These are phyloP conservation scores for Eumacrocentrus americanus DNA, from an alignment of 2,888 invertebrate species.

Conservation along the genomic window DNA sequence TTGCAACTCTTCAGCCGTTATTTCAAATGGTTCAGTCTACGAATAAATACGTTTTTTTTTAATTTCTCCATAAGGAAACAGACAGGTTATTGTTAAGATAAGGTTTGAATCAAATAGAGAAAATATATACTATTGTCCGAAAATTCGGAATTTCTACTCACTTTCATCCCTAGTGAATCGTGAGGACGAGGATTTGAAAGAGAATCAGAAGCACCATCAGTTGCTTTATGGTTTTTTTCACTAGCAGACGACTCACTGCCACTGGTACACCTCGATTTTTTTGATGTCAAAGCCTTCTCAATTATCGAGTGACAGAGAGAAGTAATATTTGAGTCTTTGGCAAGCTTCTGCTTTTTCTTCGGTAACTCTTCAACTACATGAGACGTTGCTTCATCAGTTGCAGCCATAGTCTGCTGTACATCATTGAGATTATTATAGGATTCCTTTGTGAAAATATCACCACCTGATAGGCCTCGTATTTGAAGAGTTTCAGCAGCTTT, in stretches of 20 bases:
- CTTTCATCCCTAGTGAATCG: slow-evolving; percentile 55
- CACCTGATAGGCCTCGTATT: slow-evolving; percentile 73
- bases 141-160: slow-evolving; percentile 31
- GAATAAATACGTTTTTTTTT: too few species aligned
- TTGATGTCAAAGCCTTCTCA: slow-evolving; percentile 50
- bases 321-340: slow-evolving; percentile 30
- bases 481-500: slow-evolving; percentile 74
- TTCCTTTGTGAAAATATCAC: slow-evolving; percentile 62
- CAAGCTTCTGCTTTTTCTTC: slow-evolving; percentile 50
- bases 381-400: background rate
- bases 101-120: background rate
- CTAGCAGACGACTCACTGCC: slow-evolving; percentile 45
- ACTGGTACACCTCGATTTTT: slow-evolving; percentile 41
- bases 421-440: slow-evolving; percentile 38
- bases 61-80: too few species aligned
- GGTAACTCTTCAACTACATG: slow-evolving; percentile 40
- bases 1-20: slow-evolving; percentile 48
- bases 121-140: background rate
- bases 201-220: slow-evolving; percentile 40
- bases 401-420: too few species aligned
- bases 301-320: slow-evolving; percentile 45
- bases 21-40: slow-evolving; percentile 53
- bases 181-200: slow-evolving; percentile 48
- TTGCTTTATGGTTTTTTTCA: slow-evolving; percentile 45
- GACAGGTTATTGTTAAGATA: too few species aligned